A percentile compares a stretch with the other conserved stretches of the same genome.
Evolutionary conservation across 64 coral and sea anemone genomes (phyloP).

Genomic region (Montipora foliosa): DNA sequence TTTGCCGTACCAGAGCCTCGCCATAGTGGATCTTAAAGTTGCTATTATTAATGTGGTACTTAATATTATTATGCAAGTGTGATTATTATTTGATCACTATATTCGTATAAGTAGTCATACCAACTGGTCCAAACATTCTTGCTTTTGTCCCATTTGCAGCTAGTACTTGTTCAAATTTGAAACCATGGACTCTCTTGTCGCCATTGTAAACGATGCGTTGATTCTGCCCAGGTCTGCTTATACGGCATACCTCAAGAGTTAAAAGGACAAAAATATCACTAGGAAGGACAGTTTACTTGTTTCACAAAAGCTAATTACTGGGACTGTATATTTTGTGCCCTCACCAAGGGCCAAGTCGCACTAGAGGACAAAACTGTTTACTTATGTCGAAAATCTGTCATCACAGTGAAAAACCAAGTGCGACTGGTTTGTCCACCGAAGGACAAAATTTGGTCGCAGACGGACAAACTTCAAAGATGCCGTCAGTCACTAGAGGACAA

Average conservation of each 20-base stretch:
- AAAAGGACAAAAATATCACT: no score
- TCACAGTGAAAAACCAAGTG: conserved; percentile 21
- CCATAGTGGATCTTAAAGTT: no score
- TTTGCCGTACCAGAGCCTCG: no score
- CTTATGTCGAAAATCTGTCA: not conserved
- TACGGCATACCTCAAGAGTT: not conserved
- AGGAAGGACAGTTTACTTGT: no score
- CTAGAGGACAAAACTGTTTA: conserved; percentile 11
- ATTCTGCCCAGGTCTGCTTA: conserved; percentile 15
- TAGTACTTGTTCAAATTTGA: not conserved
- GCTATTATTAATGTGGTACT: no score
- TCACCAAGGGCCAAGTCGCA: not conserved
- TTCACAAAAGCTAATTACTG: no score
- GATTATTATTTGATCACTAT: not conserved
- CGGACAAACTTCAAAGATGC: conserved; percentile 32
- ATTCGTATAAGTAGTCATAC: not conserved
- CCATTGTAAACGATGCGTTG: conserved; percentile 18
- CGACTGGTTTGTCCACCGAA: conserved; percentile 27
- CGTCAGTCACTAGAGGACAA: conserved; percentile 38
- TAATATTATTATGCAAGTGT: not conserved
- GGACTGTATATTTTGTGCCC: no score
- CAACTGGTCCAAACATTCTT: conserved; percentile 1
- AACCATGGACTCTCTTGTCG: conserved; percentile 17
- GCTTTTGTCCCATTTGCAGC: not conserved
- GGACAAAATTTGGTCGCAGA: conserved; percentile 30